Conservation (phyloP, 2,797 vertebrate genomes). For the Myotis findleyi region DNA sequence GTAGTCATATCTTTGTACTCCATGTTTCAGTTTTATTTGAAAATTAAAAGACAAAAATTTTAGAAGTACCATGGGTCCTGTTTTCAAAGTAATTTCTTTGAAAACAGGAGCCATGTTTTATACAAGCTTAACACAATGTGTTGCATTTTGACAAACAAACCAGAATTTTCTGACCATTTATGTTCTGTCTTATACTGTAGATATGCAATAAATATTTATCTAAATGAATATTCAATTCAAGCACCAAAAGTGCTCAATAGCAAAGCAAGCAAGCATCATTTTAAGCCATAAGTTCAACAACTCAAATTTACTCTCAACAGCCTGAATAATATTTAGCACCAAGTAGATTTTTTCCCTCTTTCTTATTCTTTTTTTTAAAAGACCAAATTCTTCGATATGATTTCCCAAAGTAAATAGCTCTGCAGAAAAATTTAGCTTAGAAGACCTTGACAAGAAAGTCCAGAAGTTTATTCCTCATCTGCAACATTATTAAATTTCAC, state of each 20-base stretch:
- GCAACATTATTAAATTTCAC: not conserved
- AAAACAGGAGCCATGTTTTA: not conserved
- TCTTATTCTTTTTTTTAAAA: not conserved
- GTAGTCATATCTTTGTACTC: not conserved
- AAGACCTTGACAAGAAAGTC: not conserved
- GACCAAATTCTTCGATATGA: not conserved
- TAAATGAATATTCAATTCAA: conserved; percentile 8
- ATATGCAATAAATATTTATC: not conserved
- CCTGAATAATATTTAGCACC: not conserved
- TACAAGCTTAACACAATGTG: not conserved
- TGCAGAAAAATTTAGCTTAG: not conserved
- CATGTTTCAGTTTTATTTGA: not conserved
- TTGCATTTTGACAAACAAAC: not conserved
- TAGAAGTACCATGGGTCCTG: not conserved
- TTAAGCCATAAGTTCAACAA: not conserved
- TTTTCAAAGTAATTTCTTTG: not conserved
- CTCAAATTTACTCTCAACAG: not conserved
- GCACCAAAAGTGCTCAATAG: not conserved
- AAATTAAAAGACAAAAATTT: not conserved
- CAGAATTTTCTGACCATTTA: not conserved
- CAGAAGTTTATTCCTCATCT: not conserved
- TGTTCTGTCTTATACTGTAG: not conserved
- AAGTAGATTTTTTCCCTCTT: not conserved
- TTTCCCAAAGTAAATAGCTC: not conserved
- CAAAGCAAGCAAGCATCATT: not conserved